Evolutionary conservation across 2,113 vertebrate genomes (phyloP).

Genomic region (Spea multiplicata): DNA sequence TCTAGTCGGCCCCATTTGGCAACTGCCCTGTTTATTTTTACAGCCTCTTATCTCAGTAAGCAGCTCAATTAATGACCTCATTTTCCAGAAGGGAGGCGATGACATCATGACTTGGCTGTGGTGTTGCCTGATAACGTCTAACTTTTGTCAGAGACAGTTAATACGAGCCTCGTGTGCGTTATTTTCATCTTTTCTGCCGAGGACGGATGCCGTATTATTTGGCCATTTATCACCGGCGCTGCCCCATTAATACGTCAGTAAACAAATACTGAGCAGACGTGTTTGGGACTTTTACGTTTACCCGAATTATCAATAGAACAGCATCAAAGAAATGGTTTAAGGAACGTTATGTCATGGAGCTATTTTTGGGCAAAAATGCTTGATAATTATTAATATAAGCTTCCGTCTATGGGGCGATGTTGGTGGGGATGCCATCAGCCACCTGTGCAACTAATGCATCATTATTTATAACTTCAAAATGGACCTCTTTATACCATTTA

Average conservation of each 20-base stretch:
- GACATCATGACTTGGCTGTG: constrained; percentile 65
- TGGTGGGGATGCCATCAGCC: too few species aligned
- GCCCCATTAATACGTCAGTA: background rate
- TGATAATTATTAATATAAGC: too few species aligned
- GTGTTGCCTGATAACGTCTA: constrained; percentile 64
- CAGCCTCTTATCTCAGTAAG: constrained; percentile 66
- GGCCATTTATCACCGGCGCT: background rate
- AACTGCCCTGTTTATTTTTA: constrained; percentile 72
- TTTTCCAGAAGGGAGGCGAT: constrained; percentile 56
- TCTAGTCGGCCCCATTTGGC: constrained; percentile 63
- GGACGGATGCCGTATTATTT: background rate
- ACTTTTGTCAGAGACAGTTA: constrained; percentile 54
- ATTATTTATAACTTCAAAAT: too few species aligned
- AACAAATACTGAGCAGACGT: too few species aligned
- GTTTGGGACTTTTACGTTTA: too few species aligned
- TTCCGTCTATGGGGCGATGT: too few species aligned
- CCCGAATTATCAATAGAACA: too few species aligned
- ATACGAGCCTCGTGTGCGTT: constrained; percentile 33
- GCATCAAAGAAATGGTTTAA: too few species aligned
- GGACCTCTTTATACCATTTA: too few species aligned
- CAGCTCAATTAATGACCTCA: constrained; percentile 69
- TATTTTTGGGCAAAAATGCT: too few species aligned
- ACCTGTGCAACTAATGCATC: too few species aligned
- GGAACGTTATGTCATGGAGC: too few species aligned
- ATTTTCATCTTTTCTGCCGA: constrained; percentile 17